These are phyloP conservation scores for Xiphophorus maculatus DNA, from an alignment of 2,113 vertebrate species.

Conservation along the genomic window DNA sequence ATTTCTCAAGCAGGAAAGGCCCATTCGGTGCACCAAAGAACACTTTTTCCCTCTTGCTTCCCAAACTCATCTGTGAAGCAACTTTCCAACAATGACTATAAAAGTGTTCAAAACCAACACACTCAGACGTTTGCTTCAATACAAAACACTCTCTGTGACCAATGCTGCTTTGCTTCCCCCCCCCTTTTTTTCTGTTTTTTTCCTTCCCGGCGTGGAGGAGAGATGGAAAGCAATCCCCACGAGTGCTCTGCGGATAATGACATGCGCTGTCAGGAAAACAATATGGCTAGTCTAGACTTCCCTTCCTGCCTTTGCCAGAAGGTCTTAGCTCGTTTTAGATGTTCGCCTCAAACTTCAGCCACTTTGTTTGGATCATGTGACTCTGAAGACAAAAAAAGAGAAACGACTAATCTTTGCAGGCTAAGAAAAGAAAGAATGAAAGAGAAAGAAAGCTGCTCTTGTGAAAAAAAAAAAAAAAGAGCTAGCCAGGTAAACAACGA, in stretches of 20 bases:
- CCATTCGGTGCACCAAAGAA: slow-evolving; percentile 9
- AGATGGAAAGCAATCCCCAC: slow-evolving; percentile 58
- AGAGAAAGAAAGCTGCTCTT: slow-evolving; percentile 38
- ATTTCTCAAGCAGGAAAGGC: slow-evolving; percentile 69
- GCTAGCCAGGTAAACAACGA: slow-evolving; percentile 59
- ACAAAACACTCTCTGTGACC: slow-evolving; percentile 67
- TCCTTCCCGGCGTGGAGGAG: slow-evolving; percentile 49
- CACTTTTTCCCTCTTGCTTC: slow-evolving; percentile 27
- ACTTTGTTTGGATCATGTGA: slow-evolving; percentile 19
- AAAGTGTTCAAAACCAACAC: slow-evolving; percentile 57
- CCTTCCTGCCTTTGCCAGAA: slow-evolving; percentile 52
- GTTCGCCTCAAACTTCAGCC: slow-evolving; percentile 33
- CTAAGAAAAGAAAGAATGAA: slow-evolving; percentile 6
- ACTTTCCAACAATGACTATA: slow-evolving; percentile 39
- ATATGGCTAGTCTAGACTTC: slow-evolving; percentile 68
- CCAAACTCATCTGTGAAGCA: slow-evolving; percentile 32
- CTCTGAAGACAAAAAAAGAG: background rate
- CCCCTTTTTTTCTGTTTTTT: background rate
- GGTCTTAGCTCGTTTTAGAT: slow-evolving; percentile 44
- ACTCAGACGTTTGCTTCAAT: slow-evolving; percentile 35
- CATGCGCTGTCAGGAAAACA: slow-evolving; percentile 71
- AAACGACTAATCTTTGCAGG: background rate
- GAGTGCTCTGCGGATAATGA: slow-evolving; percentile 62
- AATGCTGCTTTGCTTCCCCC: slow-evolving; percentile 48
- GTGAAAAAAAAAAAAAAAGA: background rate